Conservation (phyloP, 2,888 invertebrate species). For the Sepiola atlantica region DNA sequence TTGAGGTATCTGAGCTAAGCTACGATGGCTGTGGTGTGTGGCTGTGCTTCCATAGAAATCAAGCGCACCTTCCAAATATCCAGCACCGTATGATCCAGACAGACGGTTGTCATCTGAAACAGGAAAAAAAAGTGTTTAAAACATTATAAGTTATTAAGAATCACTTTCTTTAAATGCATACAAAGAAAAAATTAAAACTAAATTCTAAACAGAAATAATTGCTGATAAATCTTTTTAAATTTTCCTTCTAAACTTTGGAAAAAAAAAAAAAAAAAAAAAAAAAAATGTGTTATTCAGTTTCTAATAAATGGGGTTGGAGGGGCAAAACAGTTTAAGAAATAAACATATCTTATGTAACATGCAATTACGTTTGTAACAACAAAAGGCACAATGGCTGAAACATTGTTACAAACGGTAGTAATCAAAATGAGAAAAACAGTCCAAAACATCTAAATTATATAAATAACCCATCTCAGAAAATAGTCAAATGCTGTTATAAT, state of each 20-base stretch:
- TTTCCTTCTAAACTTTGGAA: neutral
- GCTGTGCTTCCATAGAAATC: constrained; percentile 63
- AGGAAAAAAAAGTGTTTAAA: constrained; percentile 23
- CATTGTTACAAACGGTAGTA: no score
- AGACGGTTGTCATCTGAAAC: constrained; percentile 58
- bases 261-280: neutral
- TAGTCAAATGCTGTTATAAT: no score
- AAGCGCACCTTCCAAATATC: constrained; percentile 60
- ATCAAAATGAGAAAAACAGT: no score
- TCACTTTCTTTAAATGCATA: neutral
- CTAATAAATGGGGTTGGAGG: neutral
- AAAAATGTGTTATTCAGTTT: neutral
- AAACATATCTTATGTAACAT: neutral
- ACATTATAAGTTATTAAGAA: neutral
- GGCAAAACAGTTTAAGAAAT: neutral
- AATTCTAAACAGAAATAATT: neutral
- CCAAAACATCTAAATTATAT: no score
- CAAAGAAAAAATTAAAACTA: neutral
- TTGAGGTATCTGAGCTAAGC: constrained; percentile 43
- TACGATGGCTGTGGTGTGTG: constrained; percentile 43
- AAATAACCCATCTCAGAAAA: no score
- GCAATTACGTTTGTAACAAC: no score
- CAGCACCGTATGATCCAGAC: constrained; percentile 63
- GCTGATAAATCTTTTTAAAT: neutral
- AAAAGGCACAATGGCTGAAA: no score